Evolutionary conservation across 2,113 vertebrate species (phyloP).

Genomic region (Phylloscopus whistleri): DNA sequence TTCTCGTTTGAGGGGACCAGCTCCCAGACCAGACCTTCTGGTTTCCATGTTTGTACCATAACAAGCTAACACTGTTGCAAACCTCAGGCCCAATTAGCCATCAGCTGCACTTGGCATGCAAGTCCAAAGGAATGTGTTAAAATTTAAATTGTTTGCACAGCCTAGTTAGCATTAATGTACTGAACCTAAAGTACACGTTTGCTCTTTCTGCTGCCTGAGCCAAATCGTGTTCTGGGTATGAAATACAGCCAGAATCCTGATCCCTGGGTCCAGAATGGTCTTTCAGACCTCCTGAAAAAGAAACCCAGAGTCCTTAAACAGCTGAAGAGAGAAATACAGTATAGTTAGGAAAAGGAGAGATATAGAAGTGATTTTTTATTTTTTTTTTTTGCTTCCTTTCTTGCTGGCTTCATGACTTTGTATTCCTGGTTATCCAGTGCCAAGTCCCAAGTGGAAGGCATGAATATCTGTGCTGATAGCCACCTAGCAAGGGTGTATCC

Average conservation of each 20-base stretch:
- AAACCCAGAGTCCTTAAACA: not conserved
- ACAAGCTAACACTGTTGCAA: not conserved
- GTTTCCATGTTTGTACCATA: not conserved
- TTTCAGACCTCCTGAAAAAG: not conserved
- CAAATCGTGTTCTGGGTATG: not conserved
- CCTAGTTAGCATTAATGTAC: not conserved
- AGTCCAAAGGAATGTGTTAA: not conserved
- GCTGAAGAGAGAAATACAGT: not conserved
- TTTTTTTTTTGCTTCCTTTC: not conserved
- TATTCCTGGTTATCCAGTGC: not conserved
- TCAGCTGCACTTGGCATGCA: not conserved
- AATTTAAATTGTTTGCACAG: not conserved
- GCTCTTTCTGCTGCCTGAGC: not conserved
- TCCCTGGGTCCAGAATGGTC: not conserved
- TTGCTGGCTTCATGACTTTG: not conserved
- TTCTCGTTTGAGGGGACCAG: not conserved
- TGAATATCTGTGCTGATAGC: not conserved
- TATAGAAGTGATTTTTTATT: not conserved
- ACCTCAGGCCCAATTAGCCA: not conserved
- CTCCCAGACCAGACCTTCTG: not conserved
- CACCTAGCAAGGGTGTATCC: not conserved
- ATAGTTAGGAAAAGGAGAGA: not conserved
- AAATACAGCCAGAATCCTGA: not conserved
- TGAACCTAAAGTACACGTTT: not conserved
- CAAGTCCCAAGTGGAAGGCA: not conserved